Evolutionary conservation across 2,113 vertebrate species (phyloP), one percentile per base, ranked within the genome.

Genomic region (Abramis brama): DNA sequence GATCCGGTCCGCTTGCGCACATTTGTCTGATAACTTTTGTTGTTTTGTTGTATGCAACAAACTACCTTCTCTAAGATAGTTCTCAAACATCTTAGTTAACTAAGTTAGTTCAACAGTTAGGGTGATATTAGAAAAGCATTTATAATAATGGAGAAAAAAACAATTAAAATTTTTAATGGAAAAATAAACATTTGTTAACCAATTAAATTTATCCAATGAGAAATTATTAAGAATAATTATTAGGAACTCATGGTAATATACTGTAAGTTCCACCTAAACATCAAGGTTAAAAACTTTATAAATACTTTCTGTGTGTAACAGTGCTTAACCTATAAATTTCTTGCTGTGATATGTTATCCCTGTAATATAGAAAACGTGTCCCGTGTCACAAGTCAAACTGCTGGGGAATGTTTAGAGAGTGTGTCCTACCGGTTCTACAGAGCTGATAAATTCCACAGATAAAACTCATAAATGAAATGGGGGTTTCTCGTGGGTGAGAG

Each of bases 381-480:
- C 60, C 82, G 7, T 77, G 76, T 86, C 86, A 86, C 60, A 87
- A 62, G 86, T 84, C 62, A 77, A 47, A 81, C 66, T 76, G 62
- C 52, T 77, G 75, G 45, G 52, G 64, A 86, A 78, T 89, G 86
- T 89, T 89, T 89, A 86, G 82, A 89, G 73, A 88, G 85, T 57
- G 52, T 82, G 87, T 59, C 77, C 85, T 27, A 59, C 71, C 47
- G 52, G 70, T 85, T 52, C 85, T 82, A 25, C 77, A 55, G 78
- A 47, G 68, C 83, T 66, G 78, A 89, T 87, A 86, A 82, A 87
- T 89, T 85, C 73, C 79, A 83, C 76, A 82, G 86, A 85, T 88
- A 89, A 82, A 85, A 90, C 82, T 83, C 66, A 89, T 87, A 87
- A 91, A 88, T 80, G 86, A 73, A 85, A 82, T 85, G 73, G 66